Conservation (phyloP, 1,140 invertebrate species). For the Bicyclus anynana region DNA sequence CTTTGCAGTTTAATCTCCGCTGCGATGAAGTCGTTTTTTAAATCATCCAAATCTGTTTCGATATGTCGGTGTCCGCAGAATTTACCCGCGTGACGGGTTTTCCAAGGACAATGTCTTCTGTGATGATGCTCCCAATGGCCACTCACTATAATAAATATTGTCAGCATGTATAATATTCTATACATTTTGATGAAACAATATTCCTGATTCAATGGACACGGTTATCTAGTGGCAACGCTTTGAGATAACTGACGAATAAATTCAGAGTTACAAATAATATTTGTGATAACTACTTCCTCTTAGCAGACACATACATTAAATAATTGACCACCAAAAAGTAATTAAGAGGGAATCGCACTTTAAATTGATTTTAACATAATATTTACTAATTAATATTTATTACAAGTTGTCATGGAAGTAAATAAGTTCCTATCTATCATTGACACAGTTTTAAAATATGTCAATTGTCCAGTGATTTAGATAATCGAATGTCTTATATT, state of each 20-base stretch:
- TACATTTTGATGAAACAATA: background rate
- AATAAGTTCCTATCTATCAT: too few species aligned
- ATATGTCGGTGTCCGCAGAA: background rate
- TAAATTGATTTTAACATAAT: too few species aligned
- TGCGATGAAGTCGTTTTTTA: background rate
- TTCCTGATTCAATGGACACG: background rate
- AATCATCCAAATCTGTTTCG: background rate
- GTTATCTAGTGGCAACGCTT: background rate
- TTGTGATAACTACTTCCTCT: too few species aligned
- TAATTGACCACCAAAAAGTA: too few species aligned
- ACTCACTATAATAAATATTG: background rate
- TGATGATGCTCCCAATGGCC: background rate
- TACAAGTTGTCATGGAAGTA: too few species aligned
- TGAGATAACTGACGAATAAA: background rate
- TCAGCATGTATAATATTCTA: background rate
- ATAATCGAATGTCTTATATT: too few species aligned
- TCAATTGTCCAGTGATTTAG: too few species aligned
- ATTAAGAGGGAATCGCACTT: too few species aligned
- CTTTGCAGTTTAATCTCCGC: slow-evolving; percentile 1
- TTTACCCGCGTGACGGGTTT: background rate
- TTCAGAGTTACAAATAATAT: background rate
- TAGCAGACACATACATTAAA: too few species aligned
- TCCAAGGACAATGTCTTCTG: background rate
- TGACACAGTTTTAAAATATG: too few species aligned
- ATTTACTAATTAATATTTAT: too few species aligned